Percentiles rank a stretch among this genome's conserved stretches.
Conservation (phyloP, 1,140 invertebrate genomes). For the Cydia strobilella region DNA sequence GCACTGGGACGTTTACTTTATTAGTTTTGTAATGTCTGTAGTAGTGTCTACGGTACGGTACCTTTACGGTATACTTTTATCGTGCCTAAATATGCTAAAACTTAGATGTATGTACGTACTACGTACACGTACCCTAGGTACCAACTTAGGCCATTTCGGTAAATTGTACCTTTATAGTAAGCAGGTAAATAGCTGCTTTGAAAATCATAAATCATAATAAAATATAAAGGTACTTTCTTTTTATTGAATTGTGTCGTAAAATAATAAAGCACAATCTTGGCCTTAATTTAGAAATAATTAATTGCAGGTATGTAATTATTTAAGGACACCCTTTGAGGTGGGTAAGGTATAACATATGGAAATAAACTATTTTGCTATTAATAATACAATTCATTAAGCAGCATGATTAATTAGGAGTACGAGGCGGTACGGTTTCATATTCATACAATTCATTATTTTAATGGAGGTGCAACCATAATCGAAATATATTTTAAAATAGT, state of each 20-base stretch:
- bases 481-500: not conserved
- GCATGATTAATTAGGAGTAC: not conserved
- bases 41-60: too few species aligned
- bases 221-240: not conserved
- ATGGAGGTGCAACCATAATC: not conserved
- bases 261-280: not conserved
- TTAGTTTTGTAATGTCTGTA: too few species aligned
- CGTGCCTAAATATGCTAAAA: too few species aligned
- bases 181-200: too few species aligned
- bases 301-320: not conserved
- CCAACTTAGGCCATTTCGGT: too few species aligned
- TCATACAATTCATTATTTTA: slow-evolving; percentile 15
- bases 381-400: slow-evolving; percentile 20
- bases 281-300: not conserved
- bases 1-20: too few species aligned
- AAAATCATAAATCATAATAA: too few species aligned
- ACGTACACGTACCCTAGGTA: too few species aligned
- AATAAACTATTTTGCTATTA: not conserved
- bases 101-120: too few species aligned
- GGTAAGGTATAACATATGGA: not conserved
- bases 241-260: not conserved
- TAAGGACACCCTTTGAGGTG: not conserved
- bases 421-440: slow-evolving; percentile 14
- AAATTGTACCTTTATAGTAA: too few species aligned
- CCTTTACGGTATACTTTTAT: too few species aligned